Percentiles rank a stretch among this genome's conserved stretches.
Conservation (phyloP, 2,797 vertebrate species). For the Rhinichthys osculus region DNA sequence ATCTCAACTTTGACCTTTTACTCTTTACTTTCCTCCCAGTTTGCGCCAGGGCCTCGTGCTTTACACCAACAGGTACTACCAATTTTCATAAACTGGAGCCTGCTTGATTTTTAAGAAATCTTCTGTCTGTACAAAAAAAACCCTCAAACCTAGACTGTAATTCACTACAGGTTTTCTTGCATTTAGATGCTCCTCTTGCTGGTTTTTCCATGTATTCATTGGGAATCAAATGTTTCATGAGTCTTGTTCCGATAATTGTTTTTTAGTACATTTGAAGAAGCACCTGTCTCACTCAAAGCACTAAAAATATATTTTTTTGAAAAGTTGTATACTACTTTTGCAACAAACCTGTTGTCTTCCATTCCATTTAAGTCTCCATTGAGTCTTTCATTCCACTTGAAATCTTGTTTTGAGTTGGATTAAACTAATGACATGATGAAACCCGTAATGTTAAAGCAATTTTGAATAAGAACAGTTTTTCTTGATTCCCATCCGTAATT, state of each 20-base stretch:
- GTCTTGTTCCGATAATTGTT: background rate
- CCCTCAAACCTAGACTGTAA: background rate
- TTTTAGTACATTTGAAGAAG: background rate
- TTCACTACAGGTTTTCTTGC: background rate
- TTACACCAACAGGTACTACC: constrained; percentile 95
- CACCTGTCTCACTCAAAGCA: background rate
- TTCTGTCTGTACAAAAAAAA: background rate
- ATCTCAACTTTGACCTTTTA: constrained; percentile 72
- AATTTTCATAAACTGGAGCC: constrained; percentile 54
- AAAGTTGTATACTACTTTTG: background rate
- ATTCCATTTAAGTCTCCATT: background rate
- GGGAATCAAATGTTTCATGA: background rate
- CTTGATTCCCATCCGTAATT: background rate
- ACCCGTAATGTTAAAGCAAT: background rate
- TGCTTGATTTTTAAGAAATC: background rate
- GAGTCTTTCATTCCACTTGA: background rate
- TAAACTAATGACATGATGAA: background rate
- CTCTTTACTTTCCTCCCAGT: constrained; percentile 84
- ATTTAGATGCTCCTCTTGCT: background rate
- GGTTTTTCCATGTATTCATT: background rate
- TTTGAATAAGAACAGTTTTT: background rate
- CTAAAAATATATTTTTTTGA: background rate
- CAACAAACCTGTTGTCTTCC: background rate
- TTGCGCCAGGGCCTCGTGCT: constrained; percentile 91
- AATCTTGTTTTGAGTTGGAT: background rate